phyloP scores from a whole-genome alignment of 2,113 vertebrate genomes.

The Pteruthius melanotis region DNA sequence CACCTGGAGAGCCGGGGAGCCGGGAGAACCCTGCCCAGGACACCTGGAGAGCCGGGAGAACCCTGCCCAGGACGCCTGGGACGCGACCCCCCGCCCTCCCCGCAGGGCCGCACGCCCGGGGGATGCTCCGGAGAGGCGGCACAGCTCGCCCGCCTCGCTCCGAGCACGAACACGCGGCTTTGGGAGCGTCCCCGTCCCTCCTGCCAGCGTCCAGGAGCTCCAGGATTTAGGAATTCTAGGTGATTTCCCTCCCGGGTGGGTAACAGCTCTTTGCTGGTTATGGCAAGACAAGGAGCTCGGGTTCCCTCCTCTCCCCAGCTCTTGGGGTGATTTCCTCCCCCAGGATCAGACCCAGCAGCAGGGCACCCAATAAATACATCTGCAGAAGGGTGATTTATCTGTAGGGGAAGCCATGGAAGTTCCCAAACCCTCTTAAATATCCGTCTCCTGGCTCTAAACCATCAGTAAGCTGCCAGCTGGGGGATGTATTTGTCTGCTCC shows the following conservation, averaged over 20 bases:
- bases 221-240: background rate
- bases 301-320: background rate
- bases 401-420: constrained; percentile 9
- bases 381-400: constrained; percentile 1
- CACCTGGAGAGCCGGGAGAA: background rate
- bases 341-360: background rate
- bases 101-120: fast-evolving
- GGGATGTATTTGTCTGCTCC: background rate
- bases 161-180: fast-evolving
- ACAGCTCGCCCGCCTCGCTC: fast-evolving
- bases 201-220: background rate
- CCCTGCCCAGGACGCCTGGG: fast-evolving
- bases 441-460: background rate
- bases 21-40: fast-evolving
- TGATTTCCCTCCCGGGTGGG: background rate
- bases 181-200: fast-evolving
- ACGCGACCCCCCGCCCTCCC: background rate
- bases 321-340: background rate
- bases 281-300: background rate
- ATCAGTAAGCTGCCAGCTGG: background rate
- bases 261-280: background rate
- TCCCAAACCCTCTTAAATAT: constrained; percentile 23
- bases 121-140: background rate
- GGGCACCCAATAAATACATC: background rate
- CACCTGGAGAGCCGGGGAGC: too few relatives aligned